Conservation (phyloP, 2,113 vertebrate species). For the Rhinolophus ferrumequinum region DNA sequence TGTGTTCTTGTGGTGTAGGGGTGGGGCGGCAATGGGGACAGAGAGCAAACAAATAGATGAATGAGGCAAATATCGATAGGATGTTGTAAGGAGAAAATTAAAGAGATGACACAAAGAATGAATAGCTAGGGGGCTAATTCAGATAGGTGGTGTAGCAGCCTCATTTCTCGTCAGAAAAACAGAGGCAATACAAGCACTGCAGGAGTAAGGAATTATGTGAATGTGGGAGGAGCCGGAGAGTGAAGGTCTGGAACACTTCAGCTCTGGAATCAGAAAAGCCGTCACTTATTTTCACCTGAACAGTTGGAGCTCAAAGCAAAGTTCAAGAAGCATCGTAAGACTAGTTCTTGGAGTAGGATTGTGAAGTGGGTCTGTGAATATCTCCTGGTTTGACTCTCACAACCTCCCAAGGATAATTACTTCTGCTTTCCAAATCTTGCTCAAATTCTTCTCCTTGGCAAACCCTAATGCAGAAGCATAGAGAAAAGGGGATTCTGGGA, state of each 20-base stretch:
- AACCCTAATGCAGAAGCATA: background rate
- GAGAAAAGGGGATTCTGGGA: background rate
- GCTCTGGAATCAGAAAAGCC: background rate
- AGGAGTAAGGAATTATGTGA: background rate
- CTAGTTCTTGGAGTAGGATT: background rate
- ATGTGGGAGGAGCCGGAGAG: background rate
- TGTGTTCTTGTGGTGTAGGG: background rate
- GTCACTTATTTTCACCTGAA: background rate
- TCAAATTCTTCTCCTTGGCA: background rate
- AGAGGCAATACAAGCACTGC: background rate
- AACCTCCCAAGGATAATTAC: background rate
- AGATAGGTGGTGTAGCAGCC: background rate
- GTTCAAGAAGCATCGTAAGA: background rate
- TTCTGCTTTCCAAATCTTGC: conserved; percentile 2
- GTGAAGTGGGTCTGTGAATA: background rate
- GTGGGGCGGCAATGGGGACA: background rate
- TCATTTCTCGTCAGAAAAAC: background rate
- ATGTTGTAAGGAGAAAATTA: background rate
- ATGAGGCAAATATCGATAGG: background rate
- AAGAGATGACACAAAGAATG: background rate
- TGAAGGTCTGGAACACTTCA: background rate
- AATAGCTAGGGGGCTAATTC: background rate
- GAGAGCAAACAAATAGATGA: background rate
- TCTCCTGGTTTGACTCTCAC: background rate
- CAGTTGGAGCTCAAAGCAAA: background rate